Evolutionary conservation across 2,888 invertebrate genomes (phyloP), one percentile per base, ranked within the genome.

Genomic region (Nebria brevicollis): DNA sequence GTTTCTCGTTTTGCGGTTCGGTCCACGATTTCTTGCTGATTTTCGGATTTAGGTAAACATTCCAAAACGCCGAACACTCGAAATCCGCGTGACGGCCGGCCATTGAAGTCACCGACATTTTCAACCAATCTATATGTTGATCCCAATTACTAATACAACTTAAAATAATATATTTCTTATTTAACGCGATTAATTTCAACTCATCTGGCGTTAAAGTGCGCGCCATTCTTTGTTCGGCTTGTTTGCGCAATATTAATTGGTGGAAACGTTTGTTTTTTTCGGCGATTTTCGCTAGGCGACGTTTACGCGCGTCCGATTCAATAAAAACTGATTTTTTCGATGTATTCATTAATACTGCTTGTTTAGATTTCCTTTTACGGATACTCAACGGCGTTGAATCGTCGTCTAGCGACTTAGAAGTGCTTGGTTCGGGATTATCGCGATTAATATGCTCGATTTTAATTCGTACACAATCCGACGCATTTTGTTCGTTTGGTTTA

Each of bases 41-140:
- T 15, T 90, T 87, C 0, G 95, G 95, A 86, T 94, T 93, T 73
- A 95, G 87, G 85, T 92, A 94, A 26, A 93, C 90, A 82, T 92
- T 92, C 95, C 95, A 96, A 86, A 95, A 91, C 0, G 93, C 90
- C 84, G 91, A 89, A 86, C 94, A 95, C 86, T 94, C 94, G 10
- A 90, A 88, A 0, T 92, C 88, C 0, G 91, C 90, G 85, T 94
- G 94, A n/a, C 92, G 91, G 64, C 89, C 87, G 82, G 84, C 85
- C n/a, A 90, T 86, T 83, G 89, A 87, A 34, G 86, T 86, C 6
- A 87, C 87, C 0, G 92, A 88, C 76, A 94, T 89, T 78, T 89
- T 88, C 41, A 91, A 87, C 94, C 94, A 94, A 84, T 93, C 92
- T 5, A 70, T 64, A 74, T 66, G 42, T 74, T 78, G 34, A 1